phyloP scores from a whole-genome alignment of 2,888 invertebrate genomes.

The Aphrophora alni region DNA sequence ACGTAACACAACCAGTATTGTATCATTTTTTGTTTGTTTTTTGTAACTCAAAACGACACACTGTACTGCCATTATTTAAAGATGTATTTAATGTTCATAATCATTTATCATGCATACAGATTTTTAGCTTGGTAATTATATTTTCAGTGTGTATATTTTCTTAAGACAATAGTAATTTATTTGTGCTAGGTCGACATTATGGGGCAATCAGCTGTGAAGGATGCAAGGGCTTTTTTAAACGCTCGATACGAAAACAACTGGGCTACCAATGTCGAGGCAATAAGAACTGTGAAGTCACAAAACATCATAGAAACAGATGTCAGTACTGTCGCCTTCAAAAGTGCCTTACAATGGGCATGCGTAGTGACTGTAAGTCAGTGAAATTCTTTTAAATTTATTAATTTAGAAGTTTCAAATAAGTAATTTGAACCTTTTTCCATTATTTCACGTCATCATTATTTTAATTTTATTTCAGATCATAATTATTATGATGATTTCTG shows the following conservation, averaged over 20 bases:
- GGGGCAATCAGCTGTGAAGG: slow-evolving; percentile 94
- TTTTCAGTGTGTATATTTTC: not conserved
- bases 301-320: slow-evolving; percentile 97
- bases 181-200: slow-evolving; percentile 77
- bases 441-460: too few relatives aligned
- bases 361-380: slow-evolving; percentile 91
- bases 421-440: too few relatives aligned
- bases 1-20: too few relatives aligned
- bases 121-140: not conserved
- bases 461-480: too few relatives aligned
- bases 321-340: slow-evolving; percentile 98
- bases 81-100: too few relatives aligned
- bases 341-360: slow-evolving; percentile 97
- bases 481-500: too few relatives aligned
- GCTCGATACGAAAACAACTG: slow-evolving; percentile 95
- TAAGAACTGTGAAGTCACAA: slow-evolving; percentile 97
- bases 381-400: too few relatives aligned
- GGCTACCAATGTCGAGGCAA: slow-evolving; percentile 96
- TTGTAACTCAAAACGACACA: too few relatives aligned
- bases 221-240: slow-evolving; percentile 98
- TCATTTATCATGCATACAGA: too few relatives aligned
- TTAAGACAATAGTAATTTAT: not conserved
- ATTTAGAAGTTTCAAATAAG: too few relatives aligned
- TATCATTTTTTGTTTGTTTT: too few relatives aligned
- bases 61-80: too few relatives aligned